These are phyloP conservation scores for Oscheius sp. DNA, from an alignment of 2,888 invertebrate species.

Conservation along the genomic window DNA sequence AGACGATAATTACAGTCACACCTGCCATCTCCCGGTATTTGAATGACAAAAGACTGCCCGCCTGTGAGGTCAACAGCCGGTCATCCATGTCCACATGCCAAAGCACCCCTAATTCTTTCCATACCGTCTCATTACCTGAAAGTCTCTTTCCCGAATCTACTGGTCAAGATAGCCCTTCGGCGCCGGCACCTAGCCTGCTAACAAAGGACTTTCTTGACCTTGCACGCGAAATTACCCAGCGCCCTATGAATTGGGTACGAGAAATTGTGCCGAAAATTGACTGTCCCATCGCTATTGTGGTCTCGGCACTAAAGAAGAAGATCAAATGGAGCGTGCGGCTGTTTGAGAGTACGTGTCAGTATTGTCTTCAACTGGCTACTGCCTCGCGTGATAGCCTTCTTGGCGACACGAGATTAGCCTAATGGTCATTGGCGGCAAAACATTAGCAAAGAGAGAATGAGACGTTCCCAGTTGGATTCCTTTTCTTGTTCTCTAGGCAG, in stretches of 20 bases:
- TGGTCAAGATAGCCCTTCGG: too few species aligned
- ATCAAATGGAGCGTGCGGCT: too few species aligned
- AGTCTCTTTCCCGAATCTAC: too few species aligned
- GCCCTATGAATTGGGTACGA: background rate
- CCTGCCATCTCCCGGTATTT: conserved; percentile 13
- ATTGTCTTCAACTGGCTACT: background rate
- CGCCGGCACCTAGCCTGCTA: too few species aligned
- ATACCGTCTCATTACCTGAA: too few species aligned
- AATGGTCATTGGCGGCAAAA: too few species aligned
- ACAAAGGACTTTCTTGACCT: conserved; percentile 3
- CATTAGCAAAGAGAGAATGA: too few species aligned
- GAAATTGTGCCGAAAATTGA: too few species aligned
- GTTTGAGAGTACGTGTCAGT: too few species aligned
- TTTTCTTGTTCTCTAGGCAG: background rate
- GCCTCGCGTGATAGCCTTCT: background rate
- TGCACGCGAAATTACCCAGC: conserved; percentile 12
- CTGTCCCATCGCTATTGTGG: too few species aligned
- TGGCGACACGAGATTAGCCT: background rate
- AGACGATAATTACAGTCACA: conserved; percentile 13
- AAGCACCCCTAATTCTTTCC: too few species aligned
- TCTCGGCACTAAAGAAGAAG: too few species aligned
- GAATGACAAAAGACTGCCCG: conserved; percentile 31
- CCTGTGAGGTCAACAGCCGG: conserved; percentile 24
- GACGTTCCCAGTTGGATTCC: background rate
- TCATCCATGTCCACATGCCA: conserved; percentile 4